Evolutionary conservation across 2,888 invertebrate genomes (phyloP).

Genomic region (Entomobrya multifasciata): DNA sequence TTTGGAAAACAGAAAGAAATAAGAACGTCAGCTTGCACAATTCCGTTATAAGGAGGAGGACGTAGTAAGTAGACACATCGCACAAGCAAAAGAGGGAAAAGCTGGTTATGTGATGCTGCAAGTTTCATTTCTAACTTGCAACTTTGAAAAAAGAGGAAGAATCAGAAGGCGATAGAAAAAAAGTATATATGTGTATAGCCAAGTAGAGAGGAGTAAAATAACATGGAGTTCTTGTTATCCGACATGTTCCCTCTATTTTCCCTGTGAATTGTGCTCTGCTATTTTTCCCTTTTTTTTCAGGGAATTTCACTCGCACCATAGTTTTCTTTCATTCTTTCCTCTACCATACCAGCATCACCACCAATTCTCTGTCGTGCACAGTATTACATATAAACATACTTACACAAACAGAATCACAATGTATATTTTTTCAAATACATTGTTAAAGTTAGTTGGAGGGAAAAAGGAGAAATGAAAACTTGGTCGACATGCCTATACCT

Average conservation of each 20-base stretch:
- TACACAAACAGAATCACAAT: not conserved
- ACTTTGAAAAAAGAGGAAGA: slow-evolving; percentile 35
- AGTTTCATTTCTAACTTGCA: slow-evolving; percentile 36
- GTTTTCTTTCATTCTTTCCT: not conserved
- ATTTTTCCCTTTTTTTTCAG: not conserved
- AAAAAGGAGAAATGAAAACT: not conserved
- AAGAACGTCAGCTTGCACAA: slow-evolving; percentile 45
- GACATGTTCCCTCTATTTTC: slow-evolving; percentile 16
- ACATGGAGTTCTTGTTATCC: slow-evolving; percentile 37
- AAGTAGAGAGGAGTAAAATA: slow-evolving; percentile 30
- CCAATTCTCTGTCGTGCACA: too few relatives aligned
- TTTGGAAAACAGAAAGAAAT: too few relatives aligned
- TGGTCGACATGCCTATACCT: not conserved
- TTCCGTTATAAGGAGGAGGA: not conserved
- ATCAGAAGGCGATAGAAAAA: slow-evolving; percentile 31
- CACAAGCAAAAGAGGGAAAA: not conserved
- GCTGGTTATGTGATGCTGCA: not conserved
- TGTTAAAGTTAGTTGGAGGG: not conserved
- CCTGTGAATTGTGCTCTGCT: not conserved
- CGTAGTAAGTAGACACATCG: not conserved
- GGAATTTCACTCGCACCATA: not conserved
- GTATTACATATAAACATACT: too few relatives aligned
- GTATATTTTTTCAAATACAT: not conserved
- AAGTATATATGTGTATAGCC: not conserved
- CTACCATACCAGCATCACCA: too few relatives aligned